A percentile compares a stretch with the other conserved stretches of the same genome.
These are phyloP conservation scores for Xestia ashworthii DNA, from an alignment of 2,888 invertebrate species.

Conservation along the genomic window DNA sequence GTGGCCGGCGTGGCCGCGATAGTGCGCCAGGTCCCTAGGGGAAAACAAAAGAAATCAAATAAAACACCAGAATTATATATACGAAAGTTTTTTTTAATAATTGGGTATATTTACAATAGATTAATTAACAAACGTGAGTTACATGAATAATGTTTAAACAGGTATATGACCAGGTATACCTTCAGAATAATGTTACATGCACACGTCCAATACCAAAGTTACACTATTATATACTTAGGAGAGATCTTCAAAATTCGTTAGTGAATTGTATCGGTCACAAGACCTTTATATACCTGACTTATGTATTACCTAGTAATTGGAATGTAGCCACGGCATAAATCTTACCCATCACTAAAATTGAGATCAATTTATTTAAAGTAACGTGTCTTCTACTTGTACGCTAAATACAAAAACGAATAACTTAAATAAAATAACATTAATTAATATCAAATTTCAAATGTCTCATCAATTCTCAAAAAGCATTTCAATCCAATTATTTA, in stretches of 20 bases:
- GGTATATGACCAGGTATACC: constrained; percentile 76
- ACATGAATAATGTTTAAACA: constrained; percentile 86
- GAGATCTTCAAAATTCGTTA: constrained; percentile 76
- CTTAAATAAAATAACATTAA: constrained; percentile 49
- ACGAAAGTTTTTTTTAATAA: constrained; percentile 90
- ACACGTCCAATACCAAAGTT: constrained; percentile 80
- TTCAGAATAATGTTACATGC: constrained; percentile 75
- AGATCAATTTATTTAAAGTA: constrained; percentile 60
- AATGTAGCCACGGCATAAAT: constrained; percentile 74
- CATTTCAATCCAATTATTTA: constrained; percentile 55
- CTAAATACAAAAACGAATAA: constrained; percentile 40
- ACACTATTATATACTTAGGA: constrained; percentile 71
- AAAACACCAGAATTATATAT: constrained; percentile 81
- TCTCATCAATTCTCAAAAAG: constrained; percentile 58
- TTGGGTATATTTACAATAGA: constrained; percentile 90
- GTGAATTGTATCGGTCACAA: constrained; percentile 60
- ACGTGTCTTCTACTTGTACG: constrained; percentile 40
- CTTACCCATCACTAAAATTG: constrained; percentile 61
- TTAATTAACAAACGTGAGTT: constrained; percentile 90
- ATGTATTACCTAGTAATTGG: constrained; percentile 71
- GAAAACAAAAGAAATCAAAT: constrained; percentile 60
- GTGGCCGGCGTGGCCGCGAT: neutral
- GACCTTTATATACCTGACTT: constrained; percentile 50
- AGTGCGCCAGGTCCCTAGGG: neutral
- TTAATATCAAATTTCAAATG: constrained; percentile 53